phyloP scores from a whole-genome alignment of 1,140 invertebrate species.

The Rhagoletis zephyria region DNA sequence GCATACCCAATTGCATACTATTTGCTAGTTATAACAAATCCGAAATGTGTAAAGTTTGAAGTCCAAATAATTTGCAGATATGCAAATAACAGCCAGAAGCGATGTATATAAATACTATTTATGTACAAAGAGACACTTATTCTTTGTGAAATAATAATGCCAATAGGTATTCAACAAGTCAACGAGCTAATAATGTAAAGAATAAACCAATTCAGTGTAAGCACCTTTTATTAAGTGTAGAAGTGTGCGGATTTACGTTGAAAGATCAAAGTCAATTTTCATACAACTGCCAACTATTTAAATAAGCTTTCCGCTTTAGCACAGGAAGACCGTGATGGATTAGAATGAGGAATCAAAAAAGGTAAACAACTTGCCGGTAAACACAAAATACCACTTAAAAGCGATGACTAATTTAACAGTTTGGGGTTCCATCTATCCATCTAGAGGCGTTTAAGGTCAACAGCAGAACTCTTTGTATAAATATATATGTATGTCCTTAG shows the following conservation, averaged over 20 bases:
- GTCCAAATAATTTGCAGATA: no score
- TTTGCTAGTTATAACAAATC: no score
- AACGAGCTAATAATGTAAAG: not conserved
- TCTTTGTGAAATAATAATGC: not conserved
- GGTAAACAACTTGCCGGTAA: slow-evolving; percentile 20
- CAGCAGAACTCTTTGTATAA: not conserved
- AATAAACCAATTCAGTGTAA: not conserved
- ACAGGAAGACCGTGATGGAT: not conserved
- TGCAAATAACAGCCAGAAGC: no score
- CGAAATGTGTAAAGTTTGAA: no score
- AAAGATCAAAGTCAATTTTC: slow-evolving; percentile 41
- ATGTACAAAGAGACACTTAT: no score
- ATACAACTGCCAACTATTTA: not conserved
- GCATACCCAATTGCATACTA: no score
- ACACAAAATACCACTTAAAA: slow-evolving; percentile 36
- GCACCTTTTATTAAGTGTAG: not conserved
- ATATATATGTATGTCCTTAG: not conserved
- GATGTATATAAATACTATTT: no score
- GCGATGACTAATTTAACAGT: slow-evolving; percentile 34
- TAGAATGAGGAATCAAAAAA: not conserved
- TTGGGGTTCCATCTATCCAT: not conserved
- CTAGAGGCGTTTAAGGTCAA: not conserved
- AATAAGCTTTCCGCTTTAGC: not conserved
- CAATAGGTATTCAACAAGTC: not conserved
- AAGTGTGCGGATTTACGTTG: not conserved